Evolutionary conservation across 2,113 vertebrate species (phyloP).

Genomic region (Cygnus atratus): DNA sequence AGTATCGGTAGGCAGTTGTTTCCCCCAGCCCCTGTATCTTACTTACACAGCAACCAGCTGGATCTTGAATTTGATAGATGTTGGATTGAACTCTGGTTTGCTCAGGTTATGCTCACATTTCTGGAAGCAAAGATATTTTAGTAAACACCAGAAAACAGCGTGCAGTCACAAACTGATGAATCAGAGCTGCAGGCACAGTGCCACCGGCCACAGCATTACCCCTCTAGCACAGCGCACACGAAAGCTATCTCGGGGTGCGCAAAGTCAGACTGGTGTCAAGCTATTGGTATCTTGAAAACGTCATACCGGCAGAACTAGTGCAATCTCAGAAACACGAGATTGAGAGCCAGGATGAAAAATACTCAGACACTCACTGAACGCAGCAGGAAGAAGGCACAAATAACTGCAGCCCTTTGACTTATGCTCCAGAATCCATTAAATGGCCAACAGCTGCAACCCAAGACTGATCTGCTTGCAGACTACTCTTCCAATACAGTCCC

Average conservation of each 20-base stretch:
- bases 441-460: not conserved
- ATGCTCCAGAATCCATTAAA: not conserved
- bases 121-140: constrained; percentile 69
- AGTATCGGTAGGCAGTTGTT: not conserved
- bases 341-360: not conserved
- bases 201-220: not conserved
- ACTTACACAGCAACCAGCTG: constrained; percentile 98
- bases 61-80: constrained; percentile 99
- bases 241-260: not conserved
- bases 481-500: not conserved
- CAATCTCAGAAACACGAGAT: not conserved
- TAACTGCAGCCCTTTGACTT: not conserved
- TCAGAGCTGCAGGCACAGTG: not conserved
- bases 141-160: not conserved
- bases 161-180: not conserved
- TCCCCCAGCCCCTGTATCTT: not conserved
- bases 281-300: not conserved
- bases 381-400: not conserved
- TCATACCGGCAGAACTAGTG: not conserved
- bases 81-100: constrained; percentile 99
- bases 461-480: not conserved
- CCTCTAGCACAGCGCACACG: not conserved
- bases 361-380: not conserved
- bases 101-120: constrained; percentile 99
- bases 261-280: not conserved